These are phyloP conservation scores for Archegozetes longisetosus DNA, from an alignment of 1,140 invertebrate species.

Conservation along the genomic window DNA sequence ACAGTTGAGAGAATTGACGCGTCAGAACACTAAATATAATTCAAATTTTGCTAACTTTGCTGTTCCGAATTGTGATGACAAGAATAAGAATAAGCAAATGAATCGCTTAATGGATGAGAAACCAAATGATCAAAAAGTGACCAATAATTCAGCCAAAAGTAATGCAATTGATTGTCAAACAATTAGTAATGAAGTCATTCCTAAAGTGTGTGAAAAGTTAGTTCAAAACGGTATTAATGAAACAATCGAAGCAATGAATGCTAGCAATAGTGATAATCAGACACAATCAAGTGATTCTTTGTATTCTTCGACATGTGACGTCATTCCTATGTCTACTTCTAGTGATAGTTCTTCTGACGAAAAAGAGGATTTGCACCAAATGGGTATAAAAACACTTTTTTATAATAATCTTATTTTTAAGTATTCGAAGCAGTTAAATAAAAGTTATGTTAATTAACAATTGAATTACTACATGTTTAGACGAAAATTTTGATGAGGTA, in stretches of 20 bases:
- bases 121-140: background rate
- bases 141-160: background rate
- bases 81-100: background rate
- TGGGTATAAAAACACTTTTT: too few relatives aligned
- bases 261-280: background rate
- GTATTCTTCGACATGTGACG: background rate
- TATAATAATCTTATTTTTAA: too few relatives aligned
- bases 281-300: background rate
- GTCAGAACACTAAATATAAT: background rate
- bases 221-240: background rate
- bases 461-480: too few relatives aligned
- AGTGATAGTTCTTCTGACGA: background rate
- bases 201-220: background rate
- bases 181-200: background rate
- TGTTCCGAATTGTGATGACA: background rate
- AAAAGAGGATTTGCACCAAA: too few relatives aligned
- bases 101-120: too few relatives aligned
- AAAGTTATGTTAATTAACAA: too few relatives aligned
- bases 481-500: too few relatives aligned
- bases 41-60: background rate
- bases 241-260: background rate
- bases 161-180: background rate
- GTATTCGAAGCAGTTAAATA: too few relatives aligned
- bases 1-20: background rate
- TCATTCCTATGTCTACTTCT: background rate